phyloP scores from a whole-genome alignment of 2,888 invertebrate genomes.

The Chloroclysta siterata region DNA sequence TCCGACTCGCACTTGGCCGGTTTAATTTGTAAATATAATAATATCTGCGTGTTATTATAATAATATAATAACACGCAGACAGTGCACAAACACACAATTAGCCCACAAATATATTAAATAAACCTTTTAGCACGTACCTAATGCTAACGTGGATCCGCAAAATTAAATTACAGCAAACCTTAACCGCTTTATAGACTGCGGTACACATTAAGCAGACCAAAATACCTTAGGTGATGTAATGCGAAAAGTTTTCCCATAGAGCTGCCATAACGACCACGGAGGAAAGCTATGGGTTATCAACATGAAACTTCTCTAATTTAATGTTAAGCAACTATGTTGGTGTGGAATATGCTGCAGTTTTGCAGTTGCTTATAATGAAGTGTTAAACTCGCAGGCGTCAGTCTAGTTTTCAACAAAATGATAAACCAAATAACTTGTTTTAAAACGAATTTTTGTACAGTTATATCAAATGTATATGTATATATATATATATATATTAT shows the following conservation, averaged over 20 bases:
- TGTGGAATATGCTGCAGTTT: conserved; percentile 31
- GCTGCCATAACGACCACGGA: conserved; percentile 63
- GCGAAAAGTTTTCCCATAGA: conserved; percentile 72
- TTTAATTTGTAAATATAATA: no score
- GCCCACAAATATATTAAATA: not conserved
- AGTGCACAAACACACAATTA: no score
- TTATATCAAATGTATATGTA: no score
- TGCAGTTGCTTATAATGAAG: conserved; percentile 23
- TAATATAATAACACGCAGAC: no score
- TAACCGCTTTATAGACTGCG: conserved; percentile 37
- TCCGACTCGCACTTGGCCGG: no score
- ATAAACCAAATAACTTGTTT: not conserved
- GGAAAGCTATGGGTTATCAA: conserved; percentile 70
- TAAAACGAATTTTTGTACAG: no score
- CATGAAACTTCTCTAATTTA: conserved; percentile 72
- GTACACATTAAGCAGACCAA: conserved; percentile 48
- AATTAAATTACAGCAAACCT: conserved; percentile 37
- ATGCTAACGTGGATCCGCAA: conserved; percentile 28
- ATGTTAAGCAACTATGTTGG: conserved; percentile 66
- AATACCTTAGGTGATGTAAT: conserved; percentile 71
- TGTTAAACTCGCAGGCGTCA: not conserved
- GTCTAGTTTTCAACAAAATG: no score
- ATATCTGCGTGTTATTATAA: no score
- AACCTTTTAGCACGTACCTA: conserved; percentile 12
- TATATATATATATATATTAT: no score